phyloP scores from a whole-genome alignment of 1,140 invertebrate genomes.

The Popillia japonica region DNA sequence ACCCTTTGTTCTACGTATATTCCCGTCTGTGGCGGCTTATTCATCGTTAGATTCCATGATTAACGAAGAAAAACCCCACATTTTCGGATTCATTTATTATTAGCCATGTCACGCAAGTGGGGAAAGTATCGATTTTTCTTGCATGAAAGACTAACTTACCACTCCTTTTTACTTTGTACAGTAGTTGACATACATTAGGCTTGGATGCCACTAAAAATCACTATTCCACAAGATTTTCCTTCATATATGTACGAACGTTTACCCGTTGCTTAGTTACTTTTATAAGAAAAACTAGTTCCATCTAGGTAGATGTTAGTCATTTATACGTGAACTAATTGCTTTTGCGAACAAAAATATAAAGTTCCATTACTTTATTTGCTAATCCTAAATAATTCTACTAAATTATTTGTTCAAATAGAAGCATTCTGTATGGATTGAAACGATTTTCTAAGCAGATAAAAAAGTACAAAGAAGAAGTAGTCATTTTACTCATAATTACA shows the following conservation, averaged over 20 bases:
- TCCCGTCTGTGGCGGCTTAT: background rate
- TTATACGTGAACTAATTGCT: too few species aligned
- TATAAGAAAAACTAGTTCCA: too few species aligned
- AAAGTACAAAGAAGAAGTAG: too few species aligned
- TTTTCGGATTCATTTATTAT: conserved; percentile 44
- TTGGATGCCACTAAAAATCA: background rate
- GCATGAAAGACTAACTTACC: conserved; percentile 45
- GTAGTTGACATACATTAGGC: conserved; percentile 33
- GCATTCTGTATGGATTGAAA: too few species aligned
- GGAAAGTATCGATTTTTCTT: conserved; percentile 46
- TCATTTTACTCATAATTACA: too few species aligned
- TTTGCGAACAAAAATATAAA: too few species aligned
- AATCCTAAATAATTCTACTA: too few species aligned
- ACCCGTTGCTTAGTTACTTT: background rate
- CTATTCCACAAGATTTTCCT: background rate
- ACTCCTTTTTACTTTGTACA: conserved; percentile 42
- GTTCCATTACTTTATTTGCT: too few species aligned
- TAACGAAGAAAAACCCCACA: conserved; percentile 34
- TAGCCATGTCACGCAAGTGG: conserved; percentile 44
- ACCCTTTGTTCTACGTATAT: conserved; percentile 6
- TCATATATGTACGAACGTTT: background rate
- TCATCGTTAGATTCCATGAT: conserved; percentile 36
- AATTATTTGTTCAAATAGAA: too few species aligned
- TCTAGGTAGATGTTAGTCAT: too few species aligned
- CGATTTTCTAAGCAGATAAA: too few species aligned